Conservation (phyloP, 2,113 vertebrate genomes). For the Tiliqua scincoides region DNA sequence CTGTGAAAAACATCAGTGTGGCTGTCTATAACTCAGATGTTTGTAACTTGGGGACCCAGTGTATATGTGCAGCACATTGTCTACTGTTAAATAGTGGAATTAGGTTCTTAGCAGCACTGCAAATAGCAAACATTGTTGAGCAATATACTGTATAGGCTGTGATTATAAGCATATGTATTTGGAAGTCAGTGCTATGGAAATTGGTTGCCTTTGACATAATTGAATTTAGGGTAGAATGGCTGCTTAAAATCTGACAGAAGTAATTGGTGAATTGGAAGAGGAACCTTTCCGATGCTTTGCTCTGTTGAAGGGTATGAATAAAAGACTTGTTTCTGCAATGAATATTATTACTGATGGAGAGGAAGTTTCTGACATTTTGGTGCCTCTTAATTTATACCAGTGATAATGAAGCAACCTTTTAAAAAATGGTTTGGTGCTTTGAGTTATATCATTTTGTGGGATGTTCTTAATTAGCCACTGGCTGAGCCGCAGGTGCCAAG, state of each 20-base stretch:
- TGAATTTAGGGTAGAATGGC: background rate
- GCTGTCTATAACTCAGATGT: too few relatives aligned
- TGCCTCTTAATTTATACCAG: constrained; percentile 62
- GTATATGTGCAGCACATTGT: background rate
- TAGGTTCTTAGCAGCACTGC: constrained; percentile 53
- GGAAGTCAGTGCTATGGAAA: background rate
- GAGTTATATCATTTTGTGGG: constrained; percentile 66
- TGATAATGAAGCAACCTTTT: constrained; percentile 68
- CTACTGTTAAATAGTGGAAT: constrained; percentile 40
- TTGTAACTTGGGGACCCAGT: background rate
- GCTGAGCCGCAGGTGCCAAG: constrained; percentile 66
- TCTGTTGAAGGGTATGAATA: constrained; percentile 50
- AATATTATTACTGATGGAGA: constrained; percentile 49
- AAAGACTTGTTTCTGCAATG: constrained; percentile 55
- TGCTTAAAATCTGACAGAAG: background rate
- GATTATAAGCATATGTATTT: background rate
- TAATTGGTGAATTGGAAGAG: background rate
- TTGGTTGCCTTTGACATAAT: background rate
- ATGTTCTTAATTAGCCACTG: constrained; percentile 65
- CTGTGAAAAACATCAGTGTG: too few relatives aligned
- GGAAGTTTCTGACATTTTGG: constrained; percentile 65
- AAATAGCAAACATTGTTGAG: constrained; percentile 62
- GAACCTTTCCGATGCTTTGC: constrained; percentile 32
- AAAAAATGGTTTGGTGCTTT: constrained; percentile 61
- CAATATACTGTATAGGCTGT: constrained; percentile 61